Base-by-base conservation (phyloP, 92 coral and sea anemone genomes). In the Siderastrea radians region DNA sequence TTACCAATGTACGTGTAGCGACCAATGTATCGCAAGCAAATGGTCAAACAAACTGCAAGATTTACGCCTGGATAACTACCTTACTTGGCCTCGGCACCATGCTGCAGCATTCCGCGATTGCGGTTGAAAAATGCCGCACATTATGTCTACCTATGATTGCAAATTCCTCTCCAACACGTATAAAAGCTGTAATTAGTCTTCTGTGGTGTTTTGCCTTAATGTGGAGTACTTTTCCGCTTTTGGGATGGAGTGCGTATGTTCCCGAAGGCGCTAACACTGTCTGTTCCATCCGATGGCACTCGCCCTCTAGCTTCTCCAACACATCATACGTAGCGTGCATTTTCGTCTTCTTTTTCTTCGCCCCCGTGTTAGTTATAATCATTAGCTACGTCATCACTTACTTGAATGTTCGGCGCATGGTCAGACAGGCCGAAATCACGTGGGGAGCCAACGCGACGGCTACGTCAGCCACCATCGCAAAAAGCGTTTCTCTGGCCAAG, bases 211-310 rank as follows among this genome's bases (percentile, higher is more conserved):
- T 90, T n/a, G 59, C 99, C 65, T 79, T 96, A 48, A 2, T 82
- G 3, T 80, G 93, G 84, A 80, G 93, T 44, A 62, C 83, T 5
- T 86, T 87, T 12, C 99, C 97, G 6, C 84, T 95, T 53, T 60
- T 90, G 10, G 99, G 97, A 15, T 96, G 99, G 99, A 92, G 96
- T 4, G 82, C 86, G 19, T 96, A 85, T 80, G 85, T 82, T 15
- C 88, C 85, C 14, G 98, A 96, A 84, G 94, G 94, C 54, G 92
- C 87, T 48, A 87, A 85, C 68, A 78, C 92, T 10, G 90, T 84
- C 19, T 96, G 97, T 16, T 94, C 99, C 5, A 81, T 96, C 26
- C 89, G 89, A 71, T 94, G 97, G 97, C 81, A 86, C 10, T 75
- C 94, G 7, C 51, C 15, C 12, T 72, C 84, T 14, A 68, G 38